Evolutionary conservation across 1,140 invertebrate species (phyloP), one percentile per base, ranked within the genome.

Genomic region (Vanessa tameamea): DNA sequence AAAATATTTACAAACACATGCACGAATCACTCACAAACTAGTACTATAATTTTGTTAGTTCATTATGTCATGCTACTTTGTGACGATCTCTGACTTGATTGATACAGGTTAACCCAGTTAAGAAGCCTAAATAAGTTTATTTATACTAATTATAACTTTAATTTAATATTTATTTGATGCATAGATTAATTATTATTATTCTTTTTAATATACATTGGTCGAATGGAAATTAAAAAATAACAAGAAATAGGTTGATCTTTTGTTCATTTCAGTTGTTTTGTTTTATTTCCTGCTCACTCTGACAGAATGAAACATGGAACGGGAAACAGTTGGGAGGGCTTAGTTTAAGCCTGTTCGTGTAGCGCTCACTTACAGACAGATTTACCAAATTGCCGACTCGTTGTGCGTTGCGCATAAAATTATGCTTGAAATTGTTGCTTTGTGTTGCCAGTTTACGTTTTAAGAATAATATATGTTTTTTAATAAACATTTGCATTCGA

Each of bases 311-410:
- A 83, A 80, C 78, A 78, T 76, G 78, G 76, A 71, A 78, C 55
- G 80, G 79, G 78, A 84, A 86, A 87, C 85, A 87, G 84, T 84
- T 88, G 78, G 74, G 76, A 80, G 76, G 82, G 85, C 85, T 87
- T 80, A 83, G 76, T 69, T 73, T 85, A 85, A 88, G 86, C 82
- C 81, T 72, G 70, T 79, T 84, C 78, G 75, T 80, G 82, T 80
- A 61, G 57, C 57, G 57, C 57, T 72, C 76, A 82, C 79, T 87
- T 83, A 81, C 76, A 73, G 75, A 79, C 77, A 84, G 82, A 82
- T 86, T 84, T 83, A 77, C 76, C 73, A 79, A 83, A 81, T 80
- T 80, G 77, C 75, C 72, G 57, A 47, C 20, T 61, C 47, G 57
- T 47, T 69, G 43, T 69, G 68, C 47, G 20, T 47, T 69, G 47